Base-by-base conservation (phyloP, 2,797 vertebrate species). In the Labroides dimidiatus region DNA sequence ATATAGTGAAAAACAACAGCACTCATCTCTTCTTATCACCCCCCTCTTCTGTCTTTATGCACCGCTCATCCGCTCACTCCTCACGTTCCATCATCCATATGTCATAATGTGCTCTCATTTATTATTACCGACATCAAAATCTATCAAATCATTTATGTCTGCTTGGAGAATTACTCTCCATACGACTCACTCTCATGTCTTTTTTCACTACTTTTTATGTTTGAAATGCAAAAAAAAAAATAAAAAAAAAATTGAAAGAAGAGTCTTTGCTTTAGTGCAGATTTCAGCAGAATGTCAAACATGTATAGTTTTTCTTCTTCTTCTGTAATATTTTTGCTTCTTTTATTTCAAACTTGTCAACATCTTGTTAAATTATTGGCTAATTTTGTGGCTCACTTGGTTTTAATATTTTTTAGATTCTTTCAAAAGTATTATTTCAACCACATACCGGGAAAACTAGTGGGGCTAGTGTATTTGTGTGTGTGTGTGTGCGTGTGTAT, bases 31-130 rank as follows among this genome's bases (percentile, higher is more conserved):
- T 65, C 62, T 68, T 65, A 54, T 52, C 54, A 44, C 51, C 66
- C 27, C 42, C 24, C 53, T 48, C 54, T 61, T 78, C 55, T 93
- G 89, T 88, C 14, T 16, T 84, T 91, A 87, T 88, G 30, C 30
- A 33, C 4, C 89, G 94, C 95, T 64, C 30, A 33, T 80, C 67
- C 41, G 3, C 64, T 61, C 70, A 48, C 78, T 78, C 69, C 63
- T 59, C 39, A 47, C 42, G 16, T 64, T 65, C 63, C 27, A 21
- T 75, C 67, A 55, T 76, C 75, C 72, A 72, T 83, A 73, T 71
- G 61, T 89, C 80, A 87, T 65, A 83, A 72, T 66, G 60, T 69
- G 64, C 58, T 61, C 80, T 83, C 72, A 71, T 67, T 81, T 56
- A 66, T 77, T 79, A 66, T 82, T 60, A 54, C 49, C 52, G 51